Conservation (phyloP, 2,888 invertebrate genomes). For the Ophioninae sp. region DNA sequence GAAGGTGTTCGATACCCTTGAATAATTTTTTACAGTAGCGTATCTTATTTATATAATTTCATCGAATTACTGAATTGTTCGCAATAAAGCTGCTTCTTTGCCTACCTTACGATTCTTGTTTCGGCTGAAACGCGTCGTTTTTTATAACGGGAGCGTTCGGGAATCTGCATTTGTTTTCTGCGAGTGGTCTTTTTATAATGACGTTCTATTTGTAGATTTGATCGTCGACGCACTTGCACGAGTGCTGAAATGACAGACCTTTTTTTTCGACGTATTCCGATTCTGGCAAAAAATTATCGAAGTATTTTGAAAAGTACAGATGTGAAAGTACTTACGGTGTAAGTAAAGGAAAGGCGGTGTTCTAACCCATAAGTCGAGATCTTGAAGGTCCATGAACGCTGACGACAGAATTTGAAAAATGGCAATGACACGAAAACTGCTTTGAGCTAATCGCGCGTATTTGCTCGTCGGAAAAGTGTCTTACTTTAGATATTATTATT, state of each 20-base stretch:
- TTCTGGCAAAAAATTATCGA: background rate
- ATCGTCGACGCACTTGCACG: background rate
- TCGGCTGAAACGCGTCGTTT: background rate
- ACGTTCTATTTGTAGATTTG: background rate
- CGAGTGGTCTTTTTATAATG: background rate
- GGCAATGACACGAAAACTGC: background rate
- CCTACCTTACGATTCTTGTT: background rate
- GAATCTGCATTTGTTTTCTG: background rate
- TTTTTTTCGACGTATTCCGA: background rate
- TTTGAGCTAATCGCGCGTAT: background rate
- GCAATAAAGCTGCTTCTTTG: conserved; percentile 37
- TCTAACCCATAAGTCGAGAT: background rate
- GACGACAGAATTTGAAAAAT: background rate
- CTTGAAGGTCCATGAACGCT: background rate
- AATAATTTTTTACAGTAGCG: background rate
- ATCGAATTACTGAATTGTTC: conserved; percentile 40
- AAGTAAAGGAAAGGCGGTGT: background rate
- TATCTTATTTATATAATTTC: conserved; percentile 30
- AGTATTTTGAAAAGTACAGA: background rate
- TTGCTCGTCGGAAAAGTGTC: background rate
- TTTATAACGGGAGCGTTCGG: background rate
- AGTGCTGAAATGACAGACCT: background rate
- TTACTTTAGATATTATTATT: background rate
- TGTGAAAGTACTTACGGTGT: background rate
- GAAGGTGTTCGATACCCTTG: background rate